Evolutionary conservation across 2,888 invertebrate genomes (phyloP).

Genomic region (Drosophila robusta): DNA sequence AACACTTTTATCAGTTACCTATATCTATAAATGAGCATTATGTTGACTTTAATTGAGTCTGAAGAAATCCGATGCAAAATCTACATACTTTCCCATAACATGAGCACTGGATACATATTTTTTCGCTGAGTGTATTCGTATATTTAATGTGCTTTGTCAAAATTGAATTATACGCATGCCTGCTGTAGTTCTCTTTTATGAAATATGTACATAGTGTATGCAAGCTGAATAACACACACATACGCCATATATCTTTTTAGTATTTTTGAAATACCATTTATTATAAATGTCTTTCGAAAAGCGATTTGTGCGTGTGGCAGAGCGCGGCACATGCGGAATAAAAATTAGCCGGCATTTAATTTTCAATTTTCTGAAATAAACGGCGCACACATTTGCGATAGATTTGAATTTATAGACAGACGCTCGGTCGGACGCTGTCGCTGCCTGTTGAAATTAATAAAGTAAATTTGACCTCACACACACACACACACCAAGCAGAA

Average conservation of each 20-base stretch:
- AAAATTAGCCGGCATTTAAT: constrained; percentile 62
- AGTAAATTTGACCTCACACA: constrained; percentile 81
- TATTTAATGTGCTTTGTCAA: constrained; percentile 13
- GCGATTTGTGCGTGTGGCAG: constrained; percentile 59
- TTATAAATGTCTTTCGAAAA: constrained; percentile 42
- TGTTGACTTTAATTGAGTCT: neutral
- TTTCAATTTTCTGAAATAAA: constrained; percentile 48
- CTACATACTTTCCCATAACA: neutral
- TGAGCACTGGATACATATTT: neutral
- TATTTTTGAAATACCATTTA: constrained; percentile 41
- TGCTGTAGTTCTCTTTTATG: constrained; percentile 1
- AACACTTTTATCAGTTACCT: too few relatives aligned
- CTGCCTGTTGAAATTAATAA: constrained; percentile 76
- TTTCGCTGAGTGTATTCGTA: constrained; percentile 5
- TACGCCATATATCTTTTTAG: constrained; percentile 1
- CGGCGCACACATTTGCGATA: constrained; percentile 60
- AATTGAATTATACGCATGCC: constrained; percentile 23
- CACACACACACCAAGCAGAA: constrained; percentile 20
- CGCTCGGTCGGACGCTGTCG: constrained; percentile 30
- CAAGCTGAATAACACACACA: neutral
- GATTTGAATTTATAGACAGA: constrained; percentile 70
- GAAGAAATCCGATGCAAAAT: neutral
- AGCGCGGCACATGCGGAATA: constrained; percentile 9
- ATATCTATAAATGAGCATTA: neutral
- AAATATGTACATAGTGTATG: constrained; percentile 12